Base-by-base conservation (phyloP, 2,113 vertebrate species). In the Rhinolophus sinicus region DNA sequence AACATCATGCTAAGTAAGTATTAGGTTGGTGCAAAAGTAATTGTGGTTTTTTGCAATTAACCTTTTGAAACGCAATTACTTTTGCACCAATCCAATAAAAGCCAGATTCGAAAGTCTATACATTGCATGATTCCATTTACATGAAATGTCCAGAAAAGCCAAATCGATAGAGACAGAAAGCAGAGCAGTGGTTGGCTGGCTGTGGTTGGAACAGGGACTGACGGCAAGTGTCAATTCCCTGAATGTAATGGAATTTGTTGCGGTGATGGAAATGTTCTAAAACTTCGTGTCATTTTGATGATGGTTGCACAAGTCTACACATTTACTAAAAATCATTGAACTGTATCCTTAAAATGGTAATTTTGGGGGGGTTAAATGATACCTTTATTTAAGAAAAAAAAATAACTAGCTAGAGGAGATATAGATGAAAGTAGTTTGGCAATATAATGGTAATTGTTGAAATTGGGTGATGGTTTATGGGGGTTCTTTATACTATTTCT, bases 291-390 rank as follows among this genome's bases (percentile, higher is more conserved):
- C 72, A 94, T 3, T 90, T n/a, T 75, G 82, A 76, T 86, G 33
- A 81, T 26, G 13, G 73, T 2, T 88, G 60, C 10, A 88, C 6
- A 81, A 77, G 70, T 72, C 64, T 75, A 65, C 21, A 94, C 38
- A 90, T 38, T 86, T 35, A 84, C 38, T 85, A 62, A 94, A 96
- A 82, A 70, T 62, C 75, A 77, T 5, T 94, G 38, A 44, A n/a
- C n/a, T 87, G 26, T 18, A 75, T 19, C 78, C 12, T 75, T 47
- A 81, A 21, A 64, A 47, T 21, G n/a, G 19, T 83, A 52, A 75
- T 44, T 95, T 78, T 92, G 72, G 52, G 50, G 50, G n/a, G 77
- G 60, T 67, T 88, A 93, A 94, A 88, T 54, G 38, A 93, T 38
- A 91, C 15, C 15, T 84, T 70, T 47, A 60, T 50, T 24, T 40